Base-by-base conservation (phyloP, 2,888 invertebrate genomes). In the Eulithis testata region DNA sequence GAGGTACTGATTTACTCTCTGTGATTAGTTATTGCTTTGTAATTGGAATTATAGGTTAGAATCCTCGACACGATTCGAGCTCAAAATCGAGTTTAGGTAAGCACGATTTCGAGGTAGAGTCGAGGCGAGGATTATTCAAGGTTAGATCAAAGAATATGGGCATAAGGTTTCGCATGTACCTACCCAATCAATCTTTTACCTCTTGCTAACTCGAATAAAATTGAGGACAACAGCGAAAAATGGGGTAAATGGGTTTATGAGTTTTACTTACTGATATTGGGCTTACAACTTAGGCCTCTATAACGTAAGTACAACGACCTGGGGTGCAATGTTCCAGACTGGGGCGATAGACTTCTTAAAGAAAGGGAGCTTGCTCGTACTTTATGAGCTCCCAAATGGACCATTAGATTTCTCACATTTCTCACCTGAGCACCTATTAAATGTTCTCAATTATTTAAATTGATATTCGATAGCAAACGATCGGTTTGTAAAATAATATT, bases 261-360 rank as follows among this genome's bases (percentile, higher is more conserved):
- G 0, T 36, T 31, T 4, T 21, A 36, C 7, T 50, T 31, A 31
- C 9, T 51, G 12, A 44, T 52, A n/a, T 44, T 4, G 21, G 51
- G 44, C 55, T 60, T 43, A 55, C 54, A 55, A 57, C 52, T 45
- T 52, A 60, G 57, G 71, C 60, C 67, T 74, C 56, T 66, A 59
- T 31, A 31, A 71, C 60, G 66, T 50, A 21, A 58, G 65, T 53
- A 60, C 66, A 59, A 45, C 21, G 66, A 37, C 60, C 63, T 27
- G 11, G 11, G 49, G 66, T 27, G 52, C 66, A 63, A 60, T 57
- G 66, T 56, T 60, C 63, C 47, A 56, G 66, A 60, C 63, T 52
- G 51, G 45, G 49, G 43, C 49, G 8, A 43, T 52, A 51, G 63
- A 59, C 60, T 55, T 59, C 55, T 60, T 66, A 58, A 43, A 56